phyloP scores from a whole-genome alignment of 2,797 vertebrate species.

The Mormyrus hasselquistii region DNA sequence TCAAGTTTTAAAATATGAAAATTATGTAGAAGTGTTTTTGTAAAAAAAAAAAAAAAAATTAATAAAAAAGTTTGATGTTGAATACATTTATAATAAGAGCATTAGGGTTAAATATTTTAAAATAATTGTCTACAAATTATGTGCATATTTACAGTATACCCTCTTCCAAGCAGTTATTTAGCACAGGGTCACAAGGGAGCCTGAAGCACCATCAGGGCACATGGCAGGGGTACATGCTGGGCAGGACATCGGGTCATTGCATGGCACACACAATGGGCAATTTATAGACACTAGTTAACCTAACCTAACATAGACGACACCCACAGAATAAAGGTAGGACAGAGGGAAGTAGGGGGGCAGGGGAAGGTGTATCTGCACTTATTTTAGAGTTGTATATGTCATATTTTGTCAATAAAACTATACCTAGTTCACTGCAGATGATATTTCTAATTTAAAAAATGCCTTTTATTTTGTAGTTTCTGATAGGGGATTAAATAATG shows the following conservation, averaged over 20 bases:
- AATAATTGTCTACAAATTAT: slow-evolving; percentile 10
- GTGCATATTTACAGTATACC: not conserved
- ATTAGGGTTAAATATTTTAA: not conserved
- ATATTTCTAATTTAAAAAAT: not conserved
- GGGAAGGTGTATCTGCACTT: not conserved
- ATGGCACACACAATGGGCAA: not conserved
- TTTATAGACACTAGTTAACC: not conserved
- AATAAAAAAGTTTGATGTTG: not conserved
- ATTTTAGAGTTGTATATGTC: not conserved
- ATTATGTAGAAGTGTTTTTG: not conserved
- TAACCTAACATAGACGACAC: not conserved
- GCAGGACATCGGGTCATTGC: not conserved
- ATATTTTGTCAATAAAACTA: not conserved
- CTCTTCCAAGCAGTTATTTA: not conserved
- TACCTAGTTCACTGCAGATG: not conserved
- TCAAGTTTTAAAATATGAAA: slow-evolving; percentile 5
- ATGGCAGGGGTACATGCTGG: not conserved
- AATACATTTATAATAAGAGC: not conserved
- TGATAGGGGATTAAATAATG: not conserved
- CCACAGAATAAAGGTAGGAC: not conserved
- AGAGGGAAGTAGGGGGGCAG: not conserved
- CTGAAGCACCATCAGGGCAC: not conserved
- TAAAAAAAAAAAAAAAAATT: not conserved
- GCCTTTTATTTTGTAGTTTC: not conserved
- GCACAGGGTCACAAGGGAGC: not conserved